Conservation (phyloP, 2,113 vertebrate genomes). For the Aegotheles bennettii region DNA sequence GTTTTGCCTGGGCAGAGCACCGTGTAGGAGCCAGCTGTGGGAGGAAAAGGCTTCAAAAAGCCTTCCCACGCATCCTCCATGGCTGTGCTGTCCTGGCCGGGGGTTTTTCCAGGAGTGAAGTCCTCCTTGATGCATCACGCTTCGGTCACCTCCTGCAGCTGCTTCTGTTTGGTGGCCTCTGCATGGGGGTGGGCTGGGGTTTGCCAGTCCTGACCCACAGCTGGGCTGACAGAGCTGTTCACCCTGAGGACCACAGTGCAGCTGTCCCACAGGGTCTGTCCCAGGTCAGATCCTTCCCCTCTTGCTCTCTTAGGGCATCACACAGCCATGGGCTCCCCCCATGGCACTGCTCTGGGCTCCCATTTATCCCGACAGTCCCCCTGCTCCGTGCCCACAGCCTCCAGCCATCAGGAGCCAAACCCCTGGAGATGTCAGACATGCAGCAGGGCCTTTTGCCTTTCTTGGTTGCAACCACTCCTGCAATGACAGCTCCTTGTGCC, state of each 20-base stretch:
- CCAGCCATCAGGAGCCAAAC: not conserved
- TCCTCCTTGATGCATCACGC: not conserved
- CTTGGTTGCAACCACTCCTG: not conserved
- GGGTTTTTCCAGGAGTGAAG: not conserved
- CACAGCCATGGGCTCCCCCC: fast-evolving
- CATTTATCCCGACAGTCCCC: fast-evolving
- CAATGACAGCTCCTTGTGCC: not conserved
- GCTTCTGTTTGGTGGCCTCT: not conserved
- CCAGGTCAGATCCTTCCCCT: not conserved
- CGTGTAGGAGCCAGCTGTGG: not conserved
- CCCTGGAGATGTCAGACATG: not conserved
- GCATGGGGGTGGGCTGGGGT: not conserved
- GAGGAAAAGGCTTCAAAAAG: not conserved
- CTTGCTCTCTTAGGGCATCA: not conserved
- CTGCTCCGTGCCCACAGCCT: fast-evolving
- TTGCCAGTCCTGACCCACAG: not conserved
- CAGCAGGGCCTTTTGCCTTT: not conserved
- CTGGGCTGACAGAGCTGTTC: not conserved
- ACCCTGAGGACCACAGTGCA: fast-evolving
- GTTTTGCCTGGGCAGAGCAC: not conserved
- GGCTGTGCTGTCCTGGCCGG: not conserved
- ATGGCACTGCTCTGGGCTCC: not conserved
- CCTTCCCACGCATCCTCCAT: fast-evolving
- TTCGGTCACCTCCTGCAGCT: not conserved
- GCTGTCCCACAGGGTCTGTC: not conserved